A percentile compares a stretch with the other conserved stretches of the same genome.
phyloP scores from a whole-genome alignment of 2,888 invertebrate species.

The Strigamia crassipes region DNA sequence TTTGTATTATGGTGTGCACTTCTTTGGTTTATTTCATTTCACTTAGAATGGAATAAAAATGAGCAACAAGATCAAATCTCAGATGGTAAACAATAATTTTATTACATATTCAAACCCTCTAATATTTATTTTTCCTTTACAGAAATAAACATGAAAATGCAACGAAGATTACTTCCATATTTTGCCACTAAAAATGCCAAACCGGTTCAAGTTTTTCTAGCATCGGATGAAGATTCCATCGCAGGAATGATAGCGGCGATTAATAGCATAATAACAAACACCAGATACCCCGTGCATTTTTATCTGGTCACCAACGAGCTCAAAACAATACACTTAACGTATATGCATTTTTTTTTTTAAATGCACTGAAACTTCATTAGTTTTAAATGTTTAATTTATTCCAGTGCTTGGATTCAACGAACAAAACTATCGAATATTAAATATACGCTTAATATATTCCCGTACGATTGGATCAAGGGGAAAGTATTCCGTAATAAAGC shows the following conservation, averaged over 20 bases:
- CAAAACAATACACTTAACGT: conserved; percentile 50
- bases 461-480: conserved; percentile 53
- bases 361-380: not conserved
- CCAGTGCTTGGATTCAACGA: conserved; percentile 56
- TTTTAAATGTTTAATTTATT: conserved; percentile 17
- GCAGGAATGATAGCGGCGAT: conserved; percentile 58
- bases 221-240: conserved; percentile 55
- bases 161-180: conserved; percentile 1
- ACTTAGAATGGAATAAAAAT: not conserved
- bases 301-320: conserved; percentile 54
- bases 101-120: not conserved
- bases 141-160: not conserved
- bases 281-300: conserved; percentile 55
- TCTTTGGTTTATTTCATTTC: conserved; percentile 1
- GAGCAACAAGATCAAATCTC: not conserved
- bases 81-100: not conserved
- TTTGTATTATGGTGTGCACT: not conserved
- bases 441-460: conserved; percentile 54
- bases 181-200: not conserved
- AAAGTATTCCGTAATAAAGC: not conserved
- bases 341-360: not conserved
- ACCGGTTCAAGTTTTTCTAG: conserved; percentile 50
- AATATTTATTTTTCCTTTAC: not conserved
- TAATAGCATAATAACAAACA: conserved; percentile 57
- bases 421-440: conserved; percentile 54